Base-by-base conservation (phyloP, 2,888 invertebrate genomes). In the Linyphia triangularis region DNA sequence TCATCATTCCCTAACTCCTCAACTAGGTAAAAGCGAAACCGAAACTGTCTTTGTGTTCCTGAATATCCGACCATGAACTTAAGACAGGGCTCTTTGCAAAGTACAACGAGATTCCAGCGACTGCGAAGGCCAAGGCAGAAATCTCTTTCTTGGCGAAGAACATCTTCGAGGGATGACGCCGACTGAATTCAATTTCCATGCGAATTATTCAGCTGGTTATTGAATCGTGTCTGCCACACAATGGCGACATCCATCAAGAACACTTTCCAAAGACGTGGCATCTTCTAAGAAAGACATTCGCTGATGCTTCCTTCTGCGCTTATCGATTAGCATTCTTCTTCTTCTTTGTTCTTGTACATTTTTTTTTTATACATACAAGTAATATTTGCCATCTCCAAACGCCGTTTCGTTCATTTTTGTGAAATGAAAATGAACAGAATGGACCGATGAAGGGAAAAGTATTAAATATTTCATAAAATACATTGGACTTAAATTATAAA, bases 161-260 rank as follows among this genome's bases (percentile, higher is more conserved):
- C 70, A 70, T 81, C 70, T n/a, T 65, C 81, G 69, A 33, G 79
- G 28, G 70, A 73, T 84, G 73, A 70, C 81, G 81, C 67, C 57
- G 24, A 81, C 65, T 30, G 70, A 57, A 81, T 81, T 59, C 37
- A 70, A 51, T 81, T 81, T 81, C 81, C 81, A 81, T 81, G 59
- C 70, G 57, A 57, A 81, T 67, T 70, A 37, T 81, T 70, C 59
- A 57, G n/a, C 19, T 67, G 67, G 67, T 65, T 79, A 79, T 69
- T 82, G 82, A 84, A 65, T 84, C 73, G 83, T 84, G 83, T 81
- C 81, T 59, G 9, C 59, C 26, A 5, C 33, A 81, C 81, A 81
- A 81, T 81, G 70, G 81, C n/a, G 59, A 51, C 81, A 70, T 81
- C 69, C 69, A 81, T 81, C 81, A 67, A 22, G 22, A 9, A 22